Evolutionary conservation across 1,140 invertebrate genomes (phyloP).

Genomic region (Chrysopa pallens): DNA sequence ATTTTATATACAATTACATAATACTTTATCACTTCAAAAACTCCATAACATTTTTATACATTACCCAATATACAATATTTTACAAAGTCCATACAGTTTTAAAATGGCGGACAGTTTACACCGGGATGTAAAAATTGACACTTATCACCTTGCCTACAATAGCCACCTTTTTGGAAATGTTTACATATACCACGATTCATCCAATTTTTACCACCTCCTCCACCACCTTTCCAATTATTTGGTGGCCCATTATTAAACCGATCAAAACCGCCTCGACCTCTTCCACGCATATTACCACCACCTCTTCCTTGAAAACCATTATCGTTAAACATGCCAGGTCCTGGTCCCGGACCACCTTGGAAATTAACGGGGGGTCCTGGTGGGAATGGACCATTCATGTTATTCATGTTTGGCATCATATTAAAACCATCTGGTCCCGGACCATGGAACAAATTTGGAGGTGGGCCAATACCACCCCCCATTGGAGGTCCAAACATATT

Average conservation of each 20-base stretch:
- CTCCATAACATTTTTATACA: too few relatives aligned
- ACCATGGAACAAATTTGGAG: slow-evolving; percentile 8
- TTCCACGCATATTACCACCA: slow-evolving; percentile 9
- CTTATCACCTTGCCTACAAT: slow-evolving; percentile 54
- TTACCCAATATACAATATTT: too few relatives aligned
- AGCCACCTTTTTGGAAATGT: slow-evolving; percentile 56
- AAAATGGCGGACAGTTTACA: slow-evolving; percentile 36
- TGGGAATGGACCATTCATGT: neutral
- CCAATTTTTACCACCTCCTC: slow-evolving; percentile 24
- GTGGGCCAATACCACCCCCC: neutral
- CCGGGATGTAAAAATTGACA: slow-evolving; percentile 61
- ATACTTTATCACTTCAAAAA: too few relatives aligned
- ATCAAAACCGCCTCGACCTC: slow-evolving; percentile 19
- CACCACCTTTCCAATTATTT: slow-evolving; percentile 29
- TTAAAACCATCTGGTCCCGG: neutral
- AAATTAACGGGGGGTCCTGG: neutral
- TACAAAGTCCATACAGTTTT: slow-evolving; percentile 3
- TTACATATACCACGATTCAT: slow-evolving; percentile 41
- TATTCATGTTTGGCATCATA: too few relatives aligned
- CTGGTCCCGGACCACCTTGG: slow-evolving; percentile 6
- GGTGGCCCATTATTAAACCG: slow-evolving; percentile 9
- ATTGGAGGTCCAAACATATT: slow-evolving; percentile 3
- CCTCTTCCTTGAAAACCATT: slow-evolving; percentile 9
- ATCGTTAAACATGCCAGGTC: slow-evolving; percentile 11
- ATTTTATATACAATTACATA: too few relatives aligned